Conservation (phyloP, 2,888 invertebrate genomes). For the Epiblema foenella region DNA sequence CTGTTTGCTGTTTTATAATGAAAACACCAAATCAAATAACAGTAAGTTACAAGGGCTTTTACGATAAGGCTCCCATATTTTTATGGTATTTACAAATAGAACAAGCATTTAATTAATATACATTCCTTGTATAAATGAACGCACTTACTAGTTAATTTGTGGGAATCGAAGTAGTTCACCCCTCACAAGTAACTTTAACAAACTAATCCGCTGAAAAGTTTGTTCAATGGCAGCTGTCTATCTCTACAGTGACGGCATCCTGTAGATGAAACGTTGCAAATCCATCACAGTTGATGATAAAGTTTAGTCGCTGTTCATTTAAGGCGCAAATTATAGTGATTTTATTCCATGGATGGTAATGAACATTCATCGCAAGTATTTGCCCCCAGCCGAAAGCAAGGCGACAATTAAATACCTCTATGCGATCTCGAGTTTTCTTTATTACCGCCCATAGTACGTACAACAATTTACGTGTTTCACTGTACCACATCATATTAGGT, state of each 20-base stretch:
- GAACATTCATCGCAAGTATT: neutral
- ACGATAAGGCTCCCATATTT: neutral
- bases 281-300: conserved; percentile 20
- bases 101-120: neutral
- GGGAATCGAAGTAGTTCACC: conserved; percentile 13
- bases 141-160: neutral
- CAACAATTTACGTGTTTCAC: too few relatives aligned
- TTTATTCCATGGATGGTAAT: too few relatives aligned
- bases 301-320: conserved; percentile 9
- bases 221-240: conserved; percentile 21
- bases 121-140: neutral
- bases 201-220: conserved; percentile 27
- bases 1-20: neutral
- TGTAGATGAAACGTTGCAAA: conserved; percentile 15
- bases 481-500: too few relatives aligned
- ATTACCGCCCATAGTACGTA: too few relatives aligned
- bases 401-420: too few relatives aligned
- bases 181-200: conserved; percentile 9
- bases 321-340: neutral
- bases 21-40: conserved; percentile 3
- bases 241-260: conserved; percentile 11
- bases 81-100: neutral
- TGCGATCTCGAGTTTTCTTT: too few relatives aligned
- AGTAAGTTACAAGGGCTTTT: neutral
- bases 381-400: neutral